phyloP scores from a whole-genome alignment of 2,113 vertebrate species.

The Theristicus caerulescens region DNA sequence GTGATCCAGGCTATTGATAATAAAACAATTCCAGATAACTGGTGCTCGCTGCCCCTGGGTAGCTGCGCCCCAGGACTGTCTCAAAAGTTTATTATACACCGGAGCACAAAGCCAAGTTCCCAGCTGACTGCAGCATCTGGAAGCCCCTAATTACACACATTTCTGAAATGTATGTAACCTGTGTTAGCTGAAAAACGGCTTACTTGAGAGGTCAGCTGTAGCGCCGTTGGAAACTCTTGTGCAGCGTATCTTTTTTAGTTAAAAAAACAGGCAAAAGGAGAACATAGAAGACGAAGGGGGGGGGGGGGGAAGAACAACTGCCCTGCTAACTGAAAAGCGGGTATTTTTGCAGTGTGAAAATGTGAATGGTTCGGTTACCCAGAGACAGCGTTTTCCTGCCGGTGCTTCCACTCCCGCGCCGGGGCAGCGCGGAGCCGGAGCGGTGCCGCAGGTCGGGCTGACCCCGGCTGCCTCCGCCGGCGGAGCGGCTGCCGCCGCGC shows the following conservation, averaged over 20 bases:
- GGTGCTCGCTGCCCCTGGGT: not conserved
- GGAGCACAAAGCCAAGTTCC: conserved; percentile 32
- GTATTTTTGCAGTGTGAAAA: not conserved
- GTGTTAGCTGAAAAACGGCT: not conserved
- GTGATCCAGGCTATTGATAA: conserved; percentile 16
- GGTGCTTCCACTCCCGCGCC: not conserved
- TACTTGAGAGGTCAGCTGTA: not conserved
- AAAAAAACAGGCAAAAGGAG: not conserved
- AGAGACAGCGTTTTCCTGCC: not conserved
- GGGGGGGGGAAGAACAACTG: too few species aligned
- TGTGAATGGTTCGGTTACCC: rapidly evolving
- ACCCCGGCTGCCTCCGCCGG: not conserved
- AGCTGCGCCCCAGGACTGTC: conserved; percentile 25
- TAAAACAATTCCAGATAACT: not conserved
- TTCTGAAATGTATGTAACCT: conserved; percentile 17
- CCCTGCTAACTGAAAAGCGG: not conserved
- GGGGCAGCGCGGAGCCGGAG: not conserved
- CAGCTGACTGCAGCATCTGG: conserved; percentile 56
- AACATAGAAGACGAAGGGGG: not conserved
- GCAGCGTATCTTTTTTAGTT: not conserved
- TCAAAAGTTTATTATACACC: conserved; percentile 38
- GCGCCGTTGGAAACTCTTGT: not conserved
- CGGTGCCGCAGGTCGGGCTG: not conserved
- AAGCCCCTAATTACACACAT: conserved; percentile 39
- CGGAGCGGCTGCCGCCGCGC: not conserved